A percentile compares a stretch with the other conserved stretches of the same genome.
These are phyloP conservation scores for Stegodyphus mimosarum DNA, from an alignment of 1,140 invertebrate genomes.

Conservation along the genomic window DNA sequence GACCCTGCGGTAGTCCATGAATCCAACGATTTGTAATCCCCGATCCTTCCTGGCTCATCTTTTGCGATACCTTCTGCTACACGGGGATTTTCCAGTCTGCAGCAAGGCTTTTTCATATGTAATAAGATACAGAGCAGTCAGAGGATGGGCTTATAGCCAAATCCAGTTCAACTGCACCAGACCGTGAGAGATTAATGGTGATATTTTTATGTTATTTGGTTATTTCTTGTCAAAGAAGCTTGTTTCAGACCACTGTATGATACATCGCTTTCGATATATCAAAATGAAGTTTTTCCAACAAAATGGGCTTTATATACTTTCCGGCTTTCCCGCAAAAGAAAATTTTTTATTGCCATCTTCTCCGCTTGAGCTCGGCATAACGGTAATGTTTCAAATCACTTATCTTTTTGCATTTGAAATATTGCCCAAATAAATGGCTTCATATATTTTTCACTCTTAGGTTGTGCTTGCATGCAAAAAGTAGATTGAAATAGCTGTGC, in stretches of 20 bases:
- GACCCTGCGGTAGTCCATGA: not conserved
- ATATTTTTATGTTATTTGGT: slow-evolving; percentile 35
- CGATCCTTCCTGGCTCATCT: not conserved
- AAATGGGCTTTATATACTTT: not conserved
- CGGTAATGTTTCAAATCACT: not conserved
- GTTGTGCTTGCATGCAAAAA: not conserved
- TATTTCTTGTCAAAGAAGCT: slow-evolving; percentile 22
- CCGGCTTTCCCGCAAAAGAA: not conserved
- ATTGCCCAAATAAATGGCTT: not conserved
- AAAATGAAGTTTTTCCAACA: not conserved
- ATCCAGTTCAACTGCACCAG: slow-evolving; percentile 13
- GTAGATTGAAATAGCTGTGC: not conserved
- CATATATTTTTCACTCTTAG: not conserved
- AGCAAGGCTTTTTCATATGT: not conserved
- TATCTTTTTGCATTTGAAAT: too few relatives aligned
- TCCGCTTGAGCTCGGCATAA: not conserved
- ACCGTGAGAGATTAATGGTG: slow-evolving; percentile 17
- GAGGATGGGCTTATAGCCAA: slow-evolving; percentile 35
- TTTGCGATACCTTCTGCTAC: too few relatives aligned
- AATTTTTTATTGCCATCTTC: not conserved
- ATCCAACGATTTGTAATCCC: slow-evolving; percentile 19
- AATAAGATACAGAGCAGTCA: slow-evolving; percentile 20
- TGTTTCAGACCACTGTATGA: slow-evolving; percentile 20
- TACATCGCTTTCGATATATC: not conserved
- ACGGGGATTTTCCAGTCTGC: too few relatives aligned